Conservation (phyloP, 2,113 vertebrate genomes). For the Sander vitreus region DNA sequence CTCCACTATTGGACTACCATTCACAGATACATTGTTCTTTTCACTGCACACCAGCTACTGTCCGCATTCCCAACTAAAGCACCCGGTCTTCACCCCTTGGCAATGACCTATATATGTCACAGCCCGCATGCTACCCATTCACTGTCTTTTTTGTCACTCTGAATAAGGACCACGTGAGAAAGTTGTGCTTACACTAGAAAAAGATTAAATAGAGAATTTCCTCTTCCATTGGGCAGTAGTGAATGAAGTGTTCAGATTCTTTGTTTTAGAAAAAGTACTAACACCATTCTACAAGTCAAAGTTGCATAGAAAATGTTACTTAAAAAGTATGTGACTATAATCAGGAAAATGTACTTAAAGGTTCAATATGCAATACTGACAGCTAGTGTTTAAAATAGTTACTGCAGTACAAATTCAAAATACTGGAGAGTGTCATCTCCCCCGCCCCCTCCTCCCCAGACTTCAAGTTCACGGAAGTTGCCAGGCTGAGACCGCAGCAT, state of each 20-base stretch:
- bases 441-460: too few species aligned
- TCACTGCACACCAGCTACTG: constrained; percentile 28
- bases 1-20: constrained; percentile 15
- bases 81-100: constrained; percentile 12
- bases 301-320: neutral
- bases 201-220: constrained; percentile 5
- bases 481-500: too few species aligned
- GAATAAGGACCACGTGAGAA: constrained; percentile 21
- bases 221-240: neutral
- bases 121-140: constrained; percentile 19
- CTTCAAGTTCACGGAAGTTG: too few species aligned
- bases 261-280: neutral
- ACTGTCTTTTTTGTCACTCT: constrained; percentile 23
- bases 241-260: neutral
- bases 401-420: too few species aligned
- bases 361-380: too few species aligned
- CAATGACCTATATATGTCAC: constrained; percentile 62
- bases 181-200: neutral
- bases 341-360: neutral
- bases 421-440: too few species aligned
- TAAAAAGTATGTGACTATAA: neutral
- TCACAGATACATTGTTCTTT: constrained; percentile 43
- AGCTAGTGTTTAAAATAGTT: too few species aligned
- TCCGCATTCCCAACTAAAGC: constrained; percentile 34
- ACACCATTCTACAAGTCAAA: neutral